A percentile compares a stretch with the other conserved stretches of the same genome.
Conservation (phyloP, 2,113 vertebrate genomes). For the Caranx ignobilis region DNA sequence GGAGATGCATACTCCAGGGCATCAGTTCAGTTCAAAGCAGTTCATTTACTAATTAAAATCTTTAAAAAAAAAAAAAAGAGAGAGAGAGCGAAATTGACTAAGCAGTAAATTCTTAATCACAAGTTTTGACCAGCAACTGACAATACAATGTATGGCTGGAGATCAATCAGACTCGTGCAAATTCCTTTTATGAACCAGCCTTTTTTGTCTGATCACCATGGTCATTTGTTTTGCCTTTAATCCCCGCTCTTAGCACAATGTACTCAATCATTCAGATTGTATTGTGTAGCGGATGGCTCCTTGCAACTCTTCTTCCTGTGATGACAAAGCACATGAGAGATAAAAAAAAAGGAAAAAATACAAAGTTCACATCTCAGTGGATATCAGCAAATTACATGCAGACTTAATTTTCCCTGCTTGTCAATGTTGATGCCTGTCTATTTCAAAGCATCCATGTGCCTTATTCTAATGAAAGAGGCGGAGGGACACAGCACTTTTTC, state of each 20-base stretch:
- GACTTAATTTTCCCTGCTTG: slow-evolving; percentile 74
- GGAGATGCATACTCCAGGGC: slow-evolving; percentile 84
- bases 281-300: slow-evolving; percentile 26
- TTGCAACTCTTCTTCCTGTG: slow-evolving; percentile 31
- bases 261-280: slow-evolving; percentile 74
- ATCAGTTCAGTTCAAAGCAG: slow-evolving; percentile 84
- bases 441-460: slow-evolving; percentile 64
- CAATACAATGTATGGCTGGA: slow-evolving; percentile 80
- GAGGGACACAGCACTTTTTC: slow-evolving; percentile 69
- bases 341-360: slow-evolving; percentile 33
- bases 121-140: slow-evolving; percentile 81
- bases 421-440: slow-evolving; percentile 75
- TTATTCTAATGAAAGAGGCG: slow-evolving; percentile 82
- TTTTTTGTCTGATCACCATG: slow-evolving; percentile 58
- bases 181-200: slow-evolving; percentile 63
- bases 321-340: slow-evolving; percentile 57
- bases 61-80: slow-evolving; percentile 80
- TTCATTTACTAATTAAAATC: slow-evolving; percentile 98
- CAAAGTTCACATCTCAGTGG: slow-evolving; percentile 63
- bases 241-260: slow-evolving; percentile 58
- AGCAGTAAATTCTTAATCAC: slow-evolving; percentile 89
- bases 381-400: slow-evolving; percentile 77
- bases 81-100: slow-evolving; percentile 88
- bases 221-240: slow-evolving; percentile 71
- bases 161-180: slow-evolving; percentile 79